These are phyloP conservation scores for Callipepla squamata DNA, from an alignment of 2,113 vertebrate species.

Conservation along the genomic window DNA sequence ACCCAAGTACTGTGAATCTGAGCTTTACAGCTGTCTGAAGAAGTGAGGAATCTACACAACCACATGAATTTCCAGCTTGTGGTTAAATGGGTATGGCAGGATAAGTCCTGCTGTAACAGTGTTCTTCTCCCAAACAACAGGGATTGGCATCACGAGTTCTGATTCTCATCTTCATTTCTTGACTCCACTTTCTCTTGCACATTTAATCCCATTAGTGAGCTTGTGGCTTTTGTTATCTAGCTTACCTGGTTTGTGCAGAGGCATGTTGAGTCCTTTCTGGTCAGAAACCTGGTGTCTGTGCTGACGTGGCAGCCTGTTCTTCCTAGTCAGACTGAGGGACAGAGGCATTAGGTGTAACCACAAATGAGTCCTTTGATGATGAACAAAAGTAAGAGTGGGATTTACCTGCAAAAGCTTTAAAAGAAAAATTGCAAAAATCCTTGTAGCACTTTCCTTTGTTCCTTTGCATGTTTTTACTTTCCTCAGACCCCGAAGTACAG, in stretches of 20 bases:
- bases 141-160: accelerated
- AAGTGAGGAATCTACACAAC: not conserved
- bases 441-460: not conserved
- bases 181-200: accelerated
- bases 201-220: not conserved
- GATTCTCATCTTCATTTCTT: not conserved
- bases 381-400: not conserved
- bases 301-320: not conserved
- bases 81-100: not conserved
- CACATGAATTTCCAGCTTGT: not conserved
- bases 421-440: not conserved
- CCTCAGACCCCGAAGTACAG: not conserved
- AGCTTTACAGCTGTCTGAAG: not conserved
- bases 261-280: not conserved
- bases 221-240: not conserved
- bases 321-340: not conserved
- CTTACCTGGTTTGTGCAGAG: not conserved
- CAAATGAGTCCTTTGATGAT: not conserved
- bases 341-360: not conserved
- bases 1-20: not conserved
- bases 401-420: not conserved
- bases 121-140: not conserved
- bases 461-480: accelerated
- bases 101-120: not conserved
- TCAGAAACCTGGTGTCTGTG: not conserved